Conservation (phyloP, 2,797 vertebrate species). For the Neopelma chrysocephalum region DNA sequence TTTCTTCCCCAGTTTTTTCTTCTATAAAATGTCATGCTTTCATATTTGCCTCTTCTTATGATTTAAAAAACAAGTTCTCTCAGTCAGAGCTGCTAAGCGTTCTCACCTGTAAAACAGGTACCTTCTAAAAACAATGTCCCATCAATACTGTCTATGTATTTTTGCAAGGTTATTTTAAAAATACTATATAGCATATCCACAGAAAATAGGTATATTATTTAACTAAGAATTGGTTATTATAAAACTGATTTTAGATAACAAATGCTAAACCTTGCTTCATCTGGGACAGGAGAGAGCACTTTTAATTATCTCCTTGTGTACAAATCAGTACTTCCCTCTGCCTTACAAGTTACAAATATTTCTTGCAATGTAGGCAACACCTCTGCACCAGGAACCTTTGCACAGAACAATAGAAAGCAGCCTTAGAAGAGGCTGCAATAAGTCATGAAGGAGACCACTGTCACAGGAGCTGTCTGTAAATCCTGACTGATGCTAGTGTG, state of each 20-base stretch:
- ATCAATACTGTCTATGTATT: neutral
- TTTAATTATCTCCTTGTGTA: neutral
- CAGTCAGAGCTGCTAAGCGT: neutral
- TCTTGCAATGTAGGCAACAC: neutral
- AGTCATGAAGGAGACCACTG: neutral
- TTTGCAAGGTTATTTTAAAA: neutral
- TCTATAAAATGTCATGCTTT: neutral
- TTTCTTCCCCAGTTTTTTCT: neutral
- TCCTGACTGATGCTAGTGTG: neutral
- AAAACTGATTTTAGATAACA: neutral
- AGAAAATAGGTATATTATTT: neutral
- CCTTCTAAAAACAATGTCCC: neutral
- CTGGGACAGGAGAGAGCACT: neutral
- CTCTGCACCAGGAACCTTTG: neutral
- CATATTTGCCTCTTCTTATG: neutral
- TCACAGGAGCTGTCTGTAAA: neutral
- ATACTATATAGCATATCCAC: neutral
- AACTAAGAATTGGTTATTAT: neutral
- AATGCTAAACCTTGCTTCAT: neutral
- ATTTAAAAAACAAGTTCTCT: neutral
- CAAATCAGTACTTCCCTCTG: neutral
- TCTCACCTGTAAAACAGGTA: neutral
- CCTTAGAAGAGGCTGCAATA: neutral
- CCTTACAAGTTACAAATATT: neutral
- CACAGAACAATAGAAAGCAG: neutral